Percentiles rank a stretch among this genome's conserved stretches.
These are phyloP conservation scores for Hyalella azteca DNA, from an alignment of 2,888 invertebrate species.

Conservation along the genomic window DNA sequence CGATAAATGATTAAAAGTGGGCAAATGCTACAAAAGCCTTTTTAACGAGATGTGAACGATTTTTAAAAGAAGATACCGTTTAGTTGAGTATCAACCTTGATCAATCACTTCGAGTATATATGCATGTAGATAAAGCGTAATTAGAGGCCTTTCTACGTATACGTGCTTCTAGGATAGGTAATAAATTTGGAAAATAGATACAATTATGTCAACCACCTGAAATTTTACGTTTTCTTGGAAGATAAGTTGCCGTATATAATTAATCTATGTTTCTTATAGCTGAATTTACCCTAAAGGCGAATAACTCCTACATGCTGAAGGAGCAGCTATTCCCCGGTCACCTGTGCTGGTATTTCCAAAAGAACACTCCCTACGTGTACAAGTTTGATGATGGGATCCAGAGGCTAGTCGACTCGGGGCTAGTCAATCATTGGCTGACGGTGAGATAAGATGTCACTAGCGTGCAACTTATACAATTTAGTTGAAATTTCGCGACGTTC, in stretches of 20 bases:
- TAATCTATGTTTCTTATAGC: neutral
- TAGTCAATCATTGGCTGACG: constrained; percentile 42
- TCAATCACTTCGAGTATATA: too few species aligned
- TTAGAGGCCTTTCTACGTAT: neutral
- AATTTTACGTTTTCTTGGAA: neutral
- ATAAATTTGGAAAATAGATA: neutral
- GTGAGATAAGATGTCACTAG: too few species aligned
- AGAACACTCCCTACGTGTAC: constrained; percentile 47
- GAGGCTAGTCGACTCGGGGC: constrained; percentile 40
- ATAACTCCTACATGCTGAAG: constrained; percentile 35
- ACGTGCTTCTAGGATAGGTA: neutral
- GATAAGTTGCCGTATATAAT: neutral
- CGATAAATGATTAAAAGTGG: too few species aligned
- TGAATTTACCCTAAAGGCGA: too few species aligned
- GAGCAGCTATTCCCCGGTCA: constrained; percentile 45
- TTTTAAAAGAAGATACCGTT: too few species aligned
- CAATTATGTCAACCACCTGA: neutral
- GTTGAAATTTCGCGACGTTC: neutral
- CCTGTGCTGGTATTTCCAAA: constrained; percentile 46
- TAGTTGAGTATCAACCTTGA: too few species aligned
- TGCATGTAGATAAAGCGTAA: neutral
- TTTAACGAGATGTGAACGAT: too few species aligned
- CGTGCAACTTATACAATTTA: too few species aligned
- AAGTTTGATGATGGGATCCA: constrained; percentile 40
- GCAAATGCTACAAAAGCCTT: too few species aligned